Percentiles rank a stretch among this genome's conserved stretches.
phyloP scores from a whole-genome alignment of 2,113 vertebrate species.

The Regulus satrapa region DNA sequence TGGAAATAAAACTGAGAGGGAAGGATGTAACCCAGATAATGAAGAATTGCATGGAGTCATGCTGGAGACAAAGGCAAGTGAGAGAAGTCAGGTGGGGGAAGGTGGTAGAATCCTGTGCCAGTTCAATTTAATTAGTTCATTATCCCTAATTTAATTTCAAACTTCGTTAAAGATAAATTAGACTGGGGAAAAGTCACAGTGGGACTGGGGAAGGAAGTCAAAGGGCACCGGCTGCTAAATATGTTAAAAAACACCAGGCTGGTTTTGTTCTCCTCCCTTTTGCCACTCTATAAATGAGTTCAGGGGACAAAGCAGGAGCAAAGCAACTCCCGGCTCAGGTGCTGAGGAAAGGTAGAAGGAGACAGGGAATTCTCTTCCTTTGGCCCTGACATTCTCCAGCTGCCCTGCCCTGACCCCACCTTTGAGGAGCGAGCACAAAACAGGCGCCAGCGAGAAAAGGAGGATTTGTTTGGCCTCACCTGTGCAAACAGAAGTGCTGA shows the following conservation, averaged over 20 bases:
- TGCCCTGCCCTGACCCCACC: background rate
- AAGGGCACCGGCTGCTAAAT: slow-evolving; percentile 14
- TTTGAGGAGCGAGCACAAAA: background rate
- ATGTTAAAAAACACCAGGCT: background rate
- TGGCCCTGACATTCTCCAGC: background rate
- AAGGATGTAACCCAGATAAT: slow-evolving; percentile 54
- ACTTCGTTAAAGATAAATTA: slow-evolving; percentile 60
- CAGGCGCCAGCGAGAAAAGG: background rate
- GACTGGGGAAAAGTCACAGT: slow-evolving; percentile 20
- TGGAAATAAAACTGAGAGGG: slow-evolving; percentile 31
- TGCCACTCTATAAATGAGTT: background rate
- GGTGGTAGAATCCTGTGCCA: background rate
- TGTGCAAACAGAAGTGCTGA: background rate
- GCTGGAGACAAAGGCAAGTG: slow-evolving; percentile 33
- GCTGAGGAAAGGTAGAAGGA: background rate
- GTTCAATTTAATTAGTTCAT: slow-evolving; percentile 67
- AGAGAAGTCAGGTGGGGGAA: slow-evolving; percentile 27
- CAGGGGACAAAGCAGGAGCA: background rate
- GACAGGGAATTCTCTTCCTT: background rate
- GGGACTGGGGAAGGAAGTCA: slow-evolving; percentile 33
- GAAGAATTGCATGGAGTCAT: slow-evolving; percentile 4
- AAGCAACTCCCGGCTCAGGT: background rate
- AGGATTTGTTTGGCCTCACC: background rate
- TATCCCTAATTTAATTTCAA: slow-evolving; percentile 67
- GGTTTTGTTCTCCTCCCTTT: background rate